Percentiles rank a stretch among this genome's conserved stretches.
These are phyloP conservation scores for Glaucidium brasilianum DNA, from an alignment of 2,113 vertebrate species.

Conservation along the genomic window DNA sequence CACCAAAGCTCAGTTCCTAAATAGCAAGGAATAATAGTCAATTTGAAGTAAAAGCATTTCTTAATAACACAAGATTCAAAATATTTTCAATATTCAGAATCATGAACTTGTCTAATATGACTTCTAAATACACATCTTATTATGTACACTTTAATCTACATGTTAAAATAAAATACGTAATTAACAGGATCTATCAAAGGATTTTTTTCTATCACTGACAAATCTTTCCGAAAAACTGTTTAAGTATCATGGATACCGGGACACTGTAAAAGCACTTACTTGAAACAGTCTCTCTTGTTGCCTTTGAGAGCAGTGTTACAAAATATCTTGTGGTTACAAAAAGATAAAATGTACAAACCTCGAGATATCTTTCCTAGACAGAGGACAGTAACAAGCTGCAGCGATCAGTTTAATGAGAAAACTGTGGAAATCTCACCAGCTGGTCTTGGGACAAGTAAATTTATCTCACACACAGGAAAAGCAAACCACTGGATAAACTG, in stretches of 20 bases:
- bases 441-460: background rate
- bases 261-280: background rate
- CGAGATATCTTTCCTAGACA: background rate
- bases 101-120: background rate
- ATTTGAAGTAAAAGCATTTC: background rate
- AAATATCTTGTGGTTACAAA: background rate
- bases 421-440: rapidly evolving
- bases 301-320: background rate
- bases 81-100: background rate
- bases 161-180: background rate
- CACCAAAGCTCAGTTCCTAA: background rate
- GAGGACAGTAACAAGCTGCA: background rate
- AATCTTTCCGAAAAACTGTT: background rate
- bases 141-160: background rate
- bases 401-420: background rate
- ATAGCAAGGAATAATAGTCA: background rate
- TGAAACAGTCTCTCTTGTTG: background rate
- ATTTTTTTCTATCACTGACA: background rate
- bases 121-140: background rate
- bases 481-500: background rate
- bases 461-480: background rate
- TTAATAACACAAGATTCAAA: background rate
- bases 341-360: background rate
- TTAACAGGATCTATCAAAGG: background rate
- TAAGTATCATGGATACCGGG: background rate